These are phyloP conservation scores for western clawed frog (Xenopus tropicalis) DNA, from an alignment of 2,113 vertebrate genomes.

Conservation along the genomic window UCB_Xtro_10.0 CM004444.2:116726501-116727000, in stretches of 20 bases:
- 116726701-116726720: conserved; percentile 87
- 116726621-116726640: conserved; percentile 76
- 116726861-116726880: conserved; percentile 74
- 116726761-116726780: conserved; percentile 82
- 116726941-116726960: neutral
- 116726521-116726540: conserved; percentile 80
- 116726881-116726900: conserved; percentile 60
- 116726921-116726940: conserved; percentile 49
- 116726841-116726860: conserved; percentile 77
- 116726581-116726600: conserved; percentile 75
- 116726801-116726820: conserved; percentile 76
- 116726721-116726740: conserved; percentile 90
- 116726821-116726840: conserved; percentile 75
- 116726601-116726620: conserved; percentile 79
- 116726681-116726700: conserved; percentile 87
- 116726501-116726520: conserved; percentile 79
- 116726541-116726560: conserved; percentile 77
- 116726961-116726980: neutral
- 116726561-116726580: conserved; percentile 73
- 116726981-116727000: no score
- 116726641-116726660: conserved; percentile 82
- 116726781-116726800: conserved; percentile 82
- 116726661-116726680: conserved; percentile 81
- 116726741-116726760: conserved; percentile 83
- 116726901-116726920: conserved; percentile 39